Percentiles rank a stretch among this genome's conserved stretches.
Evolutionary conservation across 2,888 invertebrate genomes (phyloP).

Genomic region (Amphipyra tragopoginis): DNA sequence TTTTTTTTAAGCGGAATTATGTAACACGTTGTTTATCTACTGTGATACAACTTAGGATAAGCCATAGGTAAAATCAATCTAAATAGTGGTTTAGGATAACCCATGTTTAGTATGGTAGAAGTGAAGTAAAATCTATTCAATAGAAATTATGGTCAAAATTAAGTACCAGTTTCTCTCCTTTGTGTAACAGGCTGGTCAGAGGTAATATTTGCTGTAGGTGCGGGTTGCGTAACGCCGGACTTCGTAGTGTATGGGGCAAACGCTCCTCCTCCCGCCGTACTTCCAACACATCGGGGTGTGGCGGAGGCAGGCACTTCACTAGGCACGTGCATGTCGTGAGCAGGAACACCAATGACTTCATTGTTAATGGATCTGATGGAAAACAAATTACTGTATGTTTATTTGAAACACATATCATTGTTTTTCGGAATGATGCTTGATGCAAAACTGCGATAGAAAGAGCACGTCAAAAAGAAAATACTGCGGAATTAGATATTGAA

Average conservation of each 20-base stretch:
- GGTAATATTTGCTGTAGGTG: constrained; percentile 88
- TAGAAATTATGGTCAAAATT: constrained; percentile 32
- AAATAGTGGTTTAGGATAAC: no score
- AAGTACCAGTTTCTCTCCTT: constrained; percentile 91
- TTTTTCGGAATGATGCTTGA: no score
- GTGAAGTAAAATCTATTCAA: neutral
- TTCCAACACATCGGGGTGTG: constrained; percentile 90
- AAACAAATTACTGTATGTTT: neutral
- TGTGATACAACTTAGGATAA: no score
- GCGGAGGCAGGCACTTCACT: constrained; percentile 76
- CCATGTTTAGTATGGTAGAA: no score
- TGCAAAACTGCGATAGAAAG: no score
- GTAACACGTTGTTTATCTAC: no score
- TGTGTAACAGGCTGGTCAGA: constrained; percentile 90
- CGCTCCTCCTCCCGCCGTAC: constrained; percentile 89
- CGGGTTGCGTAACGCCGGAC: constrained; percentile 90
- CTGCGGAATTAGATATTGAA: no score
- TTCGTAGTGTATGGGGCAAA: constrained; percentile 89
- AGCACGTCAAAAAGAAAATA: no score
- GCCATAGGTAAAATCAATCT: no score
- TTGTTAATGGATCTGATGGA: constrained; percentile 50
- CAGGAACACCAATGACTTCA: constrained; percentile 69
- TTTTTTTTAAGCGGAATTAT: no score
- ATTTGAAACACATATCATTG: no score
- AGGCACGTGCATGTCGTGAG: constrained; percentile 65